Evolutionary conservation across 2,888 invertebrate species (phyloP), one percentile per base, ranked within the genome.

Genomic region (Asteroscopus sphinx): DNA sequence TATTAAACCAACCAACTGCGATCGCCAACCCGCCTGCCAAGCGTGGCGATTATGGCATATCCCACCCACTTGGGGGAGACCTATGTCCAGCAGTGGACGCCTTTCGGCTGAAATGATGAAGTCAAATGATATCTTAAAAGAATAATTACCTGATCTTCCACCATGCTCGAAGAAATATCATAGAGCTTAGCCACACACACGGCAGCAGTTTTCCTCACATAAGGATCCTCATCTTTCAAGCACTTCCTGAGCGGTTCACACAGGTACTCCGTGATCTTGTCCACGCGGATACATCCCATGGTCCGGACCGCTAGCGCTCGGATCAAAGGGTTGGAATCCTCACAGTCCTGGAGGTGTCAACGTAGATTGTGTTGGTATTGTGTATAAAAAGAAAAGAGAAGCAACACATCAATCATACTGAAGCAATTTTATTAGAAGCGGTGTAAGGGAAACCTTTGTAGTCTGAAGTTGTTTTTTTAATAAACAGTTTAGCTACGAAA

Each of bases 201-300:
- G 0, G 99, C 99, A 1, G 99, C 99, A 0, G 99, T 99, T 95
- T 99, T 99, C 75, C 99, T 96, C 7, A 99, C 99, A 93, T 99
- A 99, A 0, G 99, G 99, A 93, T 99, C 99, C 86, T 99, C 99
- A 89, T 99, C 99, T 90, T 98, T 98, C 66, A 98, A 93, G 85
- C 98, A 98, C 86, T 98, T 99, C 56, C 99, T 95, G 74, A 99
- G 94, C 0, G 99, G 99, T 86, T 99, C 99, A 89, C 99, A 99
- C 36, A 99, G 95, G 91, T 99, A 99, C 94, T 99, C 99, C 0
- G 99, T 99, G 82, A 99, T 99, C 95, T 99, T 99, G 94, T 99
- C 99, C 52, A 99, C 99, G 11, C 99, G 96, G 85, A 99, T 99
- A 89, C 99, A 99, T 49, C 99, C 99, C 99, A 99, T 99, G 13